Base-by-base conservation (phyloP, 2,113 vertebrate species). In the Paraplagusia blochii region DNA sequence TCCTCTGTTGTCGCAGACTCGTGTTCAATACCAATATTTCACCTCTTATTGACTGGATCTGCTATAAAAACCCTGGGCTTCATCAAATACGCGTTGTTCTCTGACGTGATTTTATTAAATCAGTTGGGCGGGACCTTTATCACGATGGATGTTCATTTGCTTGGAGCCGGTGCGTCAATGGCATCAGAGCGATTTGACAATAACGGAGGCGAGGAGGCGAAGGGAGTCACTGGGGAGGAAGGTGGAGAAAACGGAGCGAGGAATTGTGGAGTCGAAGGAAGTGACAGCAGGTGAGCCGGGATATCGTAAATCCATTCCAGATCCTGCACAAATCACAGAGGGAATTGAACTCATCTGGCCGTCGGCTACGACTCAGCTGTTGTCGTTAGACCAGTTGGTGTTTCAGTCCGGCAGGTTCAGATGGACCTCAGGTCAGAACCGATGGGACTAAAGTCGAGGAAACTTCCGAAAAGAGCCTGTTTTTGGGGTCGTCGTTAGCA, bases 351-450 rank as follows among this genome's bases (percentile, higher is more conserved):
- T 74, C 22, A 39, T 71, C 55, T 62, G 4, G 33, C 59, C 63
- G 77, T 81, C 65, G 68, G 67, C 42, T n/a, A 43, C 56, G 53
- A 53, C 55, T 56, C 46, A n/a, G n/a, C n/a, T 47, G 34, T 74
- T 67, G 55, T 72, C 59, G 83, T 78, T 77, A 76, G 79, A 62
- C 70, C 55, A 54, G 44, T 69, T 48, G 72, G 47, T 15, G 33
- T 42, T 58, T 66, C 8, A 15, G 52, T 52, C 45, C 49, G 50
- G 69, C 75, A 4, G 66, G 62, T 49, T 76, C 74, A 72, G 69
- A 61, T 50, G 58, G 69, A 53, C 54, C 58, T 58, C 43, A 50
- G 47, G 40, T 57, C 50, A 18, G 43, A 11, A 55, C 75, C 44
- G 58, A 66, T 58, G 50, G 34, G 46, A 63, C 61, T 36, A 58